Percentiles rank a stretch among this genome's conserved stretches.
Evolutionary conservation across 2,888 invertebrate genomes (phyloP).

Genomic region (Macrosoma leucophasiata): DNA sequence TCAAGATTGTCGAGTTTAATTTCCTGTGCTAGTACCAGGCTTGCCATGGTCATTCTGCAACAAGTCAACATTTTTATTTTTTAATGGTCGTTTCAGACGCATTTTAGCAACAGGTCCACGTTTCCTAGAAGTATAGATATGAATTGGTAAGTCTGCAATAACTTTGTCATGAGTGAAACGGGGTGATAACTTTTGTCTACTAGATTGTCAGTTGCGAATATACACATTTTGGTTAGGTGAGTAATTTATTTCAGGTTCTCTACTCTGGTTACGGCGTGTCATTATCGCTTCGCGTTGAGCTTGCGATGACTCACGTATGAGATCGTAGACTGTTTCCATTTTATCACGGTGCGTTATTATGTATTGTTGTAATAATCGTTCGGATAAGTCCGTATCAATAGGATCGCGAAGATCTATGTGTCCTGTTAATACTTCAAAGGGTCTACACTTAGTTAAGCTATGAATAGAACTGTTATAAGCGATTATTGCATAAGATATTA

Average conservation of each 20-base stretch:
- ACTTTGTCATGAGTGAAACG: constrained; percentile 8
- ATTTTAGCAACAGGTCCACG: constrained; percentile 5
- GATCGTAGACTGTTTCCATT: constrained; percentile 5
- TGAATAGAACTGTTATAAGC: constrained; percentile 9
- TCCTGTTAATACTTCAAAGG: constrained; percentile 6
- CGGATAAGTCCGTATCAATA: constrained; percentile 1
- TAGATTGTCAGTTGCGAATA: constrained; percentile 18
- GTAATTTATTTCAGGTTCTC: constrained; percentile 4
- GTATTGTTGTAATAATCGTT: constrained; percentile 7
- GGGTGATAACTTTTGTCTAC: constrained; percentile 5
- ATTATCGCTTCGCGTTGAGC: neutral
- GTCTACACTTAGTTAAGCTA: constrained; percentile 6
- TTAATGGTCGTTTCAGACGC: constrained; percentile 4
- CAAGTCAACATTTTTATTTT: constrained; percentile 9
- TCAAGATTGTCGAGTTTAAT: constrained; percentile 19
- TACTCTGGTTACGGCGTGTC: neutral
- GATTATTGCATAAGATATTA: constrained; percentile 4
- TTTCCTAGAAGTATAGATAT: constrained; percentile 2
- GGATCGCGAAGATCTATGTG: constrained; percentile 6
- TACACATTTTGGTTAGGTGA: constrained; percentile 5
- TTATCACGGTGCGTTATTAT: constrained; percentile 2
- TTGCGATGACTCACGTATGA: constrained; percentile 3
- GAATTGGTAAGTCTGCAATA: constrained; percentile 9
- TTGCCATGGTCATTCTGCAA: constrained; percentile 9
- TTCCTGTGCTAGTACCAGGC: constrained; percentile 11